Evolutionary conservation across 2,797 vertebrate species (phyloP).

Genomic region (Otus scops): DNA sequence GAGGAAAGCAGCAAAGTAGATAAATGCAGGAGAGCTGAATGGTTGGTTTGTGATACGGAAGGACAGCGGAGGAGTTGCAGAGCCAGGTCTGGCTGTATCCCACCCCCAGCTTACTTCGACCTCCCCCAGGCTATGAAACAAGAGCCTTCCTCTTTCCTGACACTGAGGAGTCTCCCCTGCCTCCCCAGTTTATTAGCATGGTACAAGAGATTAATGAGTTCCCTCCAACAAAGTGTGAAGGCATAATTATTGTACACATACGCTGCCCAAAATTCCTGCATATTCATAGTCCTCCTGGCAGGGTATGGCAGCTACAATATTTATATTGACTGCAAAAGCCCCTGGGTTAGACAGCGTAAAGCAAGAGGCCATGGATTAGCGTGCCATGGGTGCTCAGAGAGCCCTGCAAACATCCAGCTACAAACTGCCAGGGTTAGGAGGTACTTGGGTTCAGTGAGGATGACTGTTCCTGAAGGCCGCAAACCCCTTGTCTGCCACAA

Average conservation of each 20-base stretch:
- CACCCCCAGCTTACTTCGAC: background rate
- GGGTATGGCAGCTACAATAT: background rate
- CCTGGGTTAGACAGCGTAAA: background rate
- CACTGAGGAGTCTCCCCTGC: background rate
- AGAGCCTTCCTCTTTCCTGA: background rate
- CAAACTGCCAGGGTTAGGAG: background rate
- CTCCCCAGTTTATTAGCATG: background rate
- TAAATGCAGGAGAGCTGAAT: background rate
- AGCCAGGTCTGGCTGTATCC: constrained; percentile 7
- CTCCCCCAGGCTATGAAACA: background rate
- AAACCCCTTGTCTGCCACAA: background rate
- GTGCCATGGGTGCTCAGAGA: background rate
- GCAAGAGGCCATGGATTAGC: background rate
- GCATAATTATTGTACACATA: background rate
- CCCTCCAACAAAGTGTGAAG: background rate
- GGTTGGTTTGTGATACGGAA: constrained; percentile 46
- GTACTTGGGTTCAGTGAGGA: background rate
- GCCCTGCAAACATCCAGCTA: background rate
- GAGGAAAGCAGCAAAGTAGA: constrained; percentile 11
- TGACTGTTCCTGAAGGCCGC: background rate
- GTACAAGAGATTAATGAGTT: background rate
- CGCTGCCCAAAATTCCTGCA: background rate
- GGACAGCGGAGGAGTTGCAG: constrained; percentile 21
- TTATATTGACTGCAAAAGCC: background rate
- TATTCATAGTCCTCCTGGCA: background rate